Evolutionary conservation across 2,113 vertebrate genomes (phyloP), one percentile per base, ranked within the genome.

Genomic region (Eidolon helvum): DNA sequence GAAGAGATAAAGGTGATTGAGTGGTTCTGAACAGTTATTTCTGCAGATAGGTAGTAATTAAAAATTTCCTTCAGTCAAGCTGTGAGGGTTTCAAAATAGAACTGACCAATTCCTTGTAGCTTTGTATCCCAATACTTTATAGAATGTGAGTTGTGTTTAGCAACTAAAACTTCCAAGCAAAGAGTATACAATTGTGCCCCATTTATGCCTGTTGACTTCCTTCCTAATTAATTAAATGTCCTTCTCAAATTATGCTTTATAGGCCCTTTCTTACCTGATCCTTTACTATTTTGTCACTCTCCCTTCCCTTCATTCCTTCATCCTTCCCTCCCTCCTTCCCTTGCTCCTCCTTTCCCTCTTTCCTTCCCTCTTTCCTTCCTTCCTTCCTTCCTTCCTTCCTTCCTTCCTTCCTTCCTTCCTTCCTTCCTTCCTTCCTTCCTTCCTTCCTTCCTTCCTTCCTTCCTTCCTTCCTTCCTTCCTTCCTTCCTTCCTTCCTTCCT

Each of bases 31-130:
- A n/a, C 11, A 69, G 69, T 45, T 71, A 87, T 66, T 95, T 95
- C 83, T 92, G 21, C 59, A 92, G 72, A 78, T 91, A 83, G 24
- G 43, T 45, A 75, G 55, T 84, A 61, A 95, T 86, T 95, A 79
- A 82, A 66, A 88, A 22, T 89, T 55, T 86, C 86, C 66, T 91
- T 63, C 19, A 78, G 92, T 95, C 90, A 68, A 57, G n/a, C 74
- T 87, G 10, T 43, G 7, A 82, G 28, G 3, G 19, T 75, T 82
- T 93, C 40, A 57, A 0, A 57, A 75, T 87, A 55, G 78, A 95
- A 89, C 22, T 26, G 3, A 50, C 57, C 71, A 72, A 1, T 57
- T 95, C 33, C 72, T 69, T 89, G 40, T 69, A 72, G 66, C n/a
- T 40, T 72, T 79, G 10, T 69, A 26, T 26, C 16, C 50, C 21